Base-by-base conservation (phyloP, 1,140 invertebrate genomes). In the Hyphantria cunea region DNA sequence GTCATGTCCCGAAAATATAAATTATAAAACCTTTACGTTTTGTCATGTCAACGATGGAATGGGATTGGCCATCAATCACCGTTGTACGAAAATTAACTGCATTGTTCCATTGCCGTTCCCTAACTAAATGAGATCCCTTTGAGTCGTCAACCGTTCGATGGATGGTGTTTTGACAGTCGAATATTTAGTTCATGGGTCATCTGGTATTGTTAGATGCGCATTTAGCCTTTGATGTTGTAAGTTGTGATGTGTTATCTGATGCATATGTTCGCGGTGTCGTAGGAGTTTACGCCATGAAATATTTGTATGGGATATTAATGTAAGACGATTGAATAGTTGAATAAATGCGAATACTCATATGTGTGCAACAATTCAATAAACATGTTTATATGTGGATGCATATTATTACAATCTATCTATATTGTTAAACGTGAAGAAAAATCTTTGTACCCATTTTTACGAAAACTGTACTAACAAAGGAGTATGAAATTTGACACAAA, bases 51-150 rank as follows among this genome's bases (percentile, higher is more conserved):
- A 75, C 81, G 59, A 66, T 74, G 74, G 77, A 80, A 77, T 83
- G 77, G 76, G 75, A 78, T 81, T 69, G 81, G 70, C 77, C 75
- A 90, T 90, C 86, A 83, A 90, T 90, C 87, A 90, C 75, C 62
- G 66, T 71, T 71, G 67, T 71, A 80, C 60, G 74, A 80, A 80
- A 88, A 89, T 87, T 89, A 87, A 68, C 60, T 68, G 64, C 72
- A 88, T 90, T 90, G 85, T 88, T 86, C 81, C 76, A 64, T 65
- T 56, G 76, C 61, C 76, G 74, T 76, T 82, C 79, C 78, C 76
- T 82, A 74, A 80, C 66, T 78, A 60, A 80, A 84, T 83, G 73
- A 74, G 70, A 54, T 65, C 66, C 74, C 69, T 81, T 84, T 75
- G 64, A 78, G 48, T 66, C 59, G 63, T 61, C 69, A 60, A 60